These are phyloP conservation scores for Gymnogyps californianus DNA, from an alignment of 2,113 vertebrate genomes.

Conservation along the genomic window DNA sequence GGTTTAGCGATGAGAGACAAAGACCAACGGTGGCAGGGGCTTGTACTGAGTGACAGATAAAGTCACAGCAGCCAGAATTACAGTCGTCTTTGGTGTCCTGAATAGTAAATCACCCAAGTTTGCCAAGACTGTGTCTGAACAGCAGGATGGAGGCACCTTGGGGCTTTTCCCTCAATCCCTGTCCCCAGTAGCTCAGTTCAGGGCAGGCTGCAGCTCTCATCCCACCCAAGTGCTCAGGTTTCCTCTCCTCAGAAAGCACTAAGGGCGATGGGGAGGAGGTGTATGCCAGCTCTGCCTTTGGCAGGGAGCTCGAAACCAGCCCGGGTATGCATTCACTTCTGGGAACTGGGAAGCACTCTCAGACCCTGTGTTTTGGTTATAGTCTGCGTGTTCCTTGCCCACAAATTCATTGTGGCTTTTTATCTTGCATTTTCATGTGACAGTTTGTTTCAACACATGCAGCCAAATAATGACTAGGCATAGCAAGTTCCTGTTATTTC, in stretches of 20 bases:
- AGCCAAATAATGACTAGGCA: background rate
- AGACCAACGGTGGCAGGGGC: background rate
- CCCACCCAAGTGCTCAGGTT: background rate
- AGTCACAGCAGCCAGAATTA: background rate
- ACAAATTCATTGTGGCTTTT: background rate
- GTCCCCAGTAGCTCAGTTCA: background rate
- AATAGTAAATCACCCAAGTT: background rate
- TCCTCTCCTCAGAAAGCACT: background rate
- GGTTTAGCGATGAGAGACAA: background rate
- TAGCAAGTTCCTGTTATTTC: background rate
- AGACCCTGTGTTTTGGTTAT: background rate
- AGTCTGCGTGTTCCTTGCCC: background rate
- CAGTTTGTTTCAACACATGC: background rate
- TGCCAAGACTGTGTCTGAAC: background rate
- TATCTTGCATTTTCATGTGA: background rate
- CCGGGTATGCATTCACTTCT: background rate
- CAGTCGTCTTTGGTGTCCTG: background rate
- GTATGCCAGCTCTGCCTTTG: background rate
- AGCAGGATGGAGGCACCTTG: background rate
- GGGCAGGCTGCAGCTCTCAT: background rate
- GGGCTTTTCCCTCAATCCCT: background rate
- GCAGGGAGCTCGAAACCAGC: background rate
- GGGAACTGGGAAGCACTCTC: background rate
- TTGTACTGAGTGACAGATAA: background rate
- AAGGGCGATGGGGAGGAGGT: background rate